Percentiles rank a stretch among this genome's conserved stretches.
Conservation (phyloP, 1,140 invertebrate species). For the Drosophila punjabiensis region DNA sequence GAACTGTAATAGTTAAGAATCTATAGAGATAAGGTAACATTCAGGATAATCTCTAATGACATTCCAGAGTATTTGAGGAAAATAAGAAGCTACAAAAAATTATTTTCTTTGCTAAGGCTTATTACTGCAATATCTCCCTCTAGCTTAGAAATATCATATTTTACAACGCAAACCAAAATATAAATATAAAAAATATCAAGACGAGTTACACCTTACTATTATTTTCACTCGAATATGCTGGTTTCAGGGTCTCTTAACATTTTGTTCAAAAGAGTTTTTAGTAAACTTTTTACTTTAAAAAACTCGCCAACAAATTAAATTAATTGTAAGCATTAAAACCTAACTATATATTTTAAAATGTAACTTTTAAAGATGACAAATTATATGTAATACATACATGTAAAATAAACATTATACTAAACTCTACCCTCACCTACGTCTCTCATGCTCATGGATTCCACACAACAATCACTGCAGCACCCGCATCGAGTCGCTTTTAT, state of each 20-base stretch:
- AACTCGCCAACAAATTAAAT: too few relatives aligned
- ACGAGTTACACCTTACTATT: background rate
- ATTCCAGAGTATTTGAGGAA: background rate
- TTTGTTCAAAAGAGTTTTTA: too few relatives aligned
- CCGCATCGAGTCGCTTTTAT: conserved; percentile 45
- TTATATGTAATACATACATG: too few relatives aligned
- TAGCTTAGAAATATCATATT: background rate
- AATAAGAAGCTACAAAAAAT: background rate
- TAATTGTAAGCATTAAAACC: background rate
- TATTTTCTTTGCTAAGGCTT: background rate
- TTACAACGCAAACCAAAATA: background rate
- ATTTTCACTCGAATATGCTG: too few relatives aligned
- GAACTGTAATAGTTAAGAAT: background rate
- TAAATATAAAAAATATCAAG: background rate
- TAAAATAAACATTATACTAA: background rate
- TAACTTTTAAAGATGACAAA: too few relatives aligned
- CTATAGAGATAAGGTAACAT: too few relatives aligned
- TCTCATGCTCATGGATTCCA: conserved; percentile 16
- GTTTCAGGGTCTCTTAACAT: too few relatives aligned
- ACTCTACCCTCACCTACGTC: background rate
- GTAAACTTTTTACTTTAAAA: background rate
- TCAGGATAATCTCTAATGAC: background rate
- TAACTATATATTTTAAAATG: background rate
- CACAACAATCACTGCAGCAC: conserved; percentile 17
- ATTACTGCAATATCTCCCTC: background rate